Evolutionary conservation across 2,113 vertebrate genomes (phyloP).

Genomic region (Pelmatolapia mariae): DNA sequence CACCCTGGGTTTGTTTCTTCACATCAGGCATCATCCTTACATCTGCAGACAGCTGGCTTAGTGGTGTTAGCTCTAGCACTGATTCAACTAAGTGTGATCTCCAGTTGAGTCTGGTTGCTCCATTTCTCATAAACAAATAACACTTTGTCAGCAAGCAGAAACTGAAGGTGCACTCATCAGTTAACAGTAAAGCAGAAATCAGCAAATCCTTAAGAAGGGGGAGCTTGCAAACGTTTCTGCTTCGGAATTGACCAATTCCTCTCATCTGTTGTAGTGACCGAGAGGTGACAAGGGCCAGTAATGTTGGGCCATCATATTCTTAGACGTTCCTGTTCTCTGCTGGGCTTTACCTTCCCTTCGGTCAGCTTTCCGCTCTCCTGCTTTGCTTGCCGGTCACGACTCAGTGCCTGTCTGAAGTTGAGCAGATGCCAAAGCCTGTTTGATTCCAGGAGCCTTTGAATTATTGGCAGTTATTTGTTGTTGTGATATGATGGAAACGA

Average conservation of each 20-base stretch:
- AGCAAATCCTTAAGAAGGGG: background rate
- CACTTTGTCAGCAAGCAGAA: background rate
- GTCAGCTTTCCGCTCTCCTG: background rate
- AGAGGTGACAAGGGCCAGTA: background rate
- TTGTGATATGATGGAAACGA: slow-evolving; percentile 12
- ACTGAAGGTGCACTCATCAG: background rate
- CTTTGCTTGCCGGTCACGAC: slow-evolving; percentile 45
- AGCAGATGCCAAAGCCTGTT: slow-evolving; percentile 25
- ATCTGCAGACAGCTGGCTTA: background rate
- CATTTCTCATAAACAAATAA: background rate
- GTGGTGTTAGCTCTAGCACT: background rate
- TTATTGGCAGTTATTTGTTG: slow-evolving; percentile 41
- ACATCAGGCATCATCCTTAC: background rate
- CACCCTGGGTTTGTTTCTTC: background rate
- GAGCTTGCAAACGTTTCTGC: background rate
- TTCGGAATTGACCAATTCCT: background rate
- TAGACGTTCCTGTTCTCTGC: background rate
- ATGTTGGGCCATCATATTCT: background rate
- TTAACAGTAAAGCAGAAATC: background rate
- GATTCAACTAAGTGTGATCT: background rate
- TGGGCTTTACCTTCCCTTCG: background rate
- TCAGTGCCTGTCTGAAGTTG: slow-evolving; percentile 18
- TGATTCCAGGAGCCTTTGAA: slow-evolving; percentile 37
- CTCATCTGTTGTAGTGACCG: background rate
- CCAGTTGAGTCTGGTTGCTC: background rate